A percentile compares a stretch with the other conserved stretches of the same genome.
phyloP scores from a whole-genome alignment of 2,797 vertebrate species.

The Limosa lapponica region DNA sequence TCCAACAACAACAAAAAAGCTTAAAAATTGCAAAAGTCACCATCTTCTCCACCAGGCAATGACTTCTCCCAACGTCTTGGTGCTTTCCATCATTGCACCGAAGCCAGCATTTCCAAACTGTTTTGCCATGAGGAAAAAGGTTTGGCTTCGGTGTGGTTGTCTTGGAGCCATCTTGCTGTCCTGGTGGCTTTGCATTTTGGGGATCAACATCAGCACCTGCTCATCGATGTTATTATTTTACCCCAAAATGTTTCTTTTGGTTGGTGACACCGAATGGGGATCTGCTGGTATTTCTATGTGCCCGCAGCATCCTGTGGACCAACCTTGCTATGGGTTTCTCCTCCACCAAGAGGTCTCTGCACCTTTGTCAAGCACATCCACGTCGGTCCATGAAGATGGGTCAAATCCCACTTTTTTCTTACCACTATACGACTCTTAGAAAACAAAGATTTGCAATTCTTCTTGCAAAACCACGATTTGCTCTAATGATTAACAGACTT shows the following conservation, averaged over 20 bases:
- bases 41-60: neutral
- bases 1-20: neutral
- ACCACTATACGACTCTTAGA: neutral
- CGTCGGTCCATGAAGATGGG: neutral
- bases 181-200: neutral
- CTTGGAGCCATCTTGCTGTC: neutral
- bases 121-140: neutral
- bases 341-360: neutral
- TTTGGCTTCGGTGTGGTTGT: neutral
- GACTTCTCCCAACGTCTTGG: neutral
- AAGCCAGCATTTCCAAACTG: neutral
- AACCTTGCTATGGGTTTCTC: neutral
- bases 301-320: neutral
- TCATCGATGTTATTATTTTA: rapidly evolving
- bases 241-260: neutral
- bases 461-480: neutral
- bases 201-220: neutral
- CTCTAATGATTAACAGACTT: neutral
- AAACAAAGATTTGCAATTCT: neutral
- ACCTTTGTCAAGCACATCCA: neutral
- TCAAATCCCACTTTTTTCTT: neutral
- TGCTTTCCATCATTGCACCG: neutral
- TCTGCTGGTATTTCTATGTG: rapidly evolving
- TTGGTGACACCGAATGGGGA: neutral
- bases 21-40: neutral